Evolutionary conservation across 2,797 vertebrate genomes (phyloP).

Genomic region (Lagocephalus sceleratus): DNA sequence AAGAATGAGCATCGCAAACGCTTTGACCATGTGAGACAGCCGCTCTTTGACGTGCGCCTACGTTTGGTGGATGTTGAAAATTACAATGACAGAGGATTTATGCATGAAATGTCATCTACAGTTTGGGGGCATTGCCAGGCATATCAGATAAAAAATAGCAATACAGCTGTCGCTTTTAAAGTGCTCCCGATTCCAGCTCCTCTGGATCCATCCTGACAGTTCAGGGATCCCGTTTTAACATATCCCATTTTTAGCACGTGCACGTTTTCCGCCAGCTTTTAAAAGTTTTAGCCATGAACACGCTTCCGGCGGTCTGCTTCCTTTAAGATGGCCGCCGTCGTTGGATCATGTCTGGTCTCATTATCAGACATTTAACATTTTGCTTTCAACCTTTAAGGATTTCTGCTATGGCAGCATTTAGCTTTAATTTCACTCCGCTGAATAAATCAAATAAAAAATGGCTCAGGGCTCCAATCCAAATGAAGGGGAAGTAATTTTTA

Average conservation of each 20-base stretch:
- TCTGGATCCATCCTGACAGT: slow-evolving; percentile 36
- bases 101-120: slow-evolving; percentile 39
- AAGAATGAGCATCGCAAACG: too few species aligned
- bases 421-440: slow-evolving; percentile 20
- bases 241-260: slow-evolving; percentile 18
- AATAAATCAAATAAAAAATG: slow-evolving; percentile 13
- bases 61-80: slow-evolving; percentile 31
- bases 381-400: slow-evolving; percentile 18
- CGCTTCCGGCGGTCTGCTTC: not conserved
- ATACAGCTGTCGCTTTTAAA: slow-evolving; percentile 39
- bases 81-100: slow-evolving; percentile 30
- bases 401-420: slow-evolving; percentile 18
- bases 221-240: slow-evolving; percentile 17
- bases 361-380: slow-evolving; percentile 18
- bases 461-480: too few species aligned
- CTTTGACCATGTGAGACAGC: not conserved
- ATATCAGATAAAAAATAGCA: slow-evolving; percentile 39
- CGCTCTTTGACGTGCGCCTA: slow-evolving; percentile 7
- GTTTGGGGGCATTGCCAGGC: slow-evolving; percentile 49
- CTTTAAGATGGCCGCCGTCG: slow-evolving; percentile 8
- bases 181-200: slow-evolving; percentile 16
- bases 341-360: slow-evolving; percentile 22
- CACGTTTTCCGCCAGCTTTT: slow-evolving; percentile 1
- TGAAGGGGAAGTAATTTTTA: too few species aligned
- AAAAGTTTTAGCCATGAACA: slow-evolving; percentile 16